Base-by-base conservation (phyloP, 64 coral and sea anemone genomes). In the Orbicella faveolata region DNA sequence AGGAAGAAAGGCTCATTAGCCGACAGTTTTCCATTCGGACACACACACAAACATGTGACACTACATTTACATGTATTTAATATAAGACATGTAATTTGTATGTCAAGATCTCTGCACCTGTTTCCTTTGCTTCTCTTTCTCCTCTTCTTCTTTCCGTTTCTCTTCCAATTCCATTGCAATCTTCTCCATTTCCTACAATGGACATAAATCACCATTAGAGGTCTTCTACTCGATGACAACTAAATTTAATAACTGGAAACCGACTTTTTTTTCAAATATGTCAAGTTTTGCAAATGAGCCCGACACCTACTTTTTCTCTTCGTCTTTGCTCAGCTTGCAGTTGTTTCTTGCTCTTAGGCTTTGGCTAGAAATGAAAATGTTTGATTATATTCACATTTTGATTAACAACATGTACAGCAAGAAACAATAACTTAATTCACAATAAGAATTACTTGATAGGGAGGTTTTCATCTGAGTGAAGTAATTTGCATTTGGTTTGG, bases 261-360 rank as follows among this genome's bases (percentile, higher is more conserved):
- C 6, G 21, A 37, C 12, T 41, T 37, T 36, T 55, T 79, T 76
- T 88, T 76, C 6, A 13, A 16, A 53, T 20, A 20, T 8, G 74
- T 77, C 9, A 59, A 59, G 55, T 12, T 59, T 59, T 14, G 55
- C 15, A 6, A 14, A 66, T 25, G 36, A 14, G 1, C 30, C 30
- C 3, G 21, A 36, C 18, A 18, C 70, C 72, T 61, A 96, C 97
- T 91, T 93, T 99, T 37, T 93, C 94, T 54, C 97, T 93, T 53
- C 97, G 89, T 65, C 97, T 79, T 34, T 99, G 97, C 68, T 99
- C 97, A 91, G 97, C 97, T 77, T 96, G 77, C 44, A 99, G 57
- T 36, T 99, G 94, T 81, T 99, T 99, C 63, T 99, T 99, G 80
- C 91, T 99, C 75, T 99, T 99, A 48, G 97, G 97, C 51, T 99